Conservation (phyloP, 2,888 invertebrate genomes). For the Pollenia griseotomentosa region DNA sequence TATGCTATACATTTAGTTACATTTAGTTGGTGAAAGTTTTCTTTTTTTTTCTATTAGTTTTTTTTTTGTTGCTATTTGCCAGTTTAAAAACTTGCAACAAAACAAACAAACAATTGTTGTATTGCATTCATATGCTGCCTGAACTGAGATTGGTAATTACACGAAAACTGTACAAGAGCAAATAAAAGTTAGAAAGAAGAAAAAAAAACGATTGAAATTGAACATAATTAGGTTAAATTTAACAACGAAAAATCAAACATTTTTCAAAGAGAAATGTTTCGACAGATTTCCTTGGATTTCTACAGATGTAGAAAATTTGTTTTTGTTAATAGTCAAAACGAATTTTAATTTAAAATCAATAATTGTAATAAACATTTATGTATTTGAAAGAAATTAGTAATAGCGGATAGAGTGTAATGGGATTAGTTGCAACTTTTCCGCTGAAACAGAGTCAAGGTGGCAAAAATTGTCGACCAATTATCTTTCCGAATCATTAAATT, state of each 20-base stretch:
- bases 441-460: too few relatives aligned
- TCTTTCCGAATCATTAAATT: too few relatives aligned
- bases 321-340: conserved; percentile 1
- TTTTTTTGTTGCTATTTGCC: conserved; percentile 17
- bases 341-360: not conserved
- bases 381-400: not conserved
- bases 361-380: not conserved
- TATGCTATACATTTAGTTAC: conserved; percentile 49
- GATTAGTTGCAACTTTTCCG: too few relatives aligned
- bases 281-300: not conserved
- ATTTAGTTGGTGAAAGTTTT: conserved; percentile 68
- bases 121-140: conserved; percentile 39
- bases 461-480: too few relatives aligned
- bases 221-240: conserved; percentile 69
- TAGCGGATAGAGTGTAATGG: not conserved
- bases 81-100: conserved; percentile 46
- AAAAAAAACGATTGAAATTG: conserved; percentile 38
- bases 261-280: conserved; percentile 44
- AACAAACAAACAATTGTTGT: conserved; percentile 37
- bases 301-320: conserved; percentile 23
- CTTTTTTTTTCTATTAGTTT: conserved; percentile 10
- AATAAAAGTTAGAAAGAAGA: not conserved
- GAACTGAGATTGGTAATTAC: conserved; percentile 59
- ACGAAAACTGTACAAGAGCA: conserved; percentile 49
- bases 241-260: conserved; percentile 59